phyloP scores from a whole-genome alignment of 2,797 vertebrate genomes.

The Allobates femoralis region DNA sequence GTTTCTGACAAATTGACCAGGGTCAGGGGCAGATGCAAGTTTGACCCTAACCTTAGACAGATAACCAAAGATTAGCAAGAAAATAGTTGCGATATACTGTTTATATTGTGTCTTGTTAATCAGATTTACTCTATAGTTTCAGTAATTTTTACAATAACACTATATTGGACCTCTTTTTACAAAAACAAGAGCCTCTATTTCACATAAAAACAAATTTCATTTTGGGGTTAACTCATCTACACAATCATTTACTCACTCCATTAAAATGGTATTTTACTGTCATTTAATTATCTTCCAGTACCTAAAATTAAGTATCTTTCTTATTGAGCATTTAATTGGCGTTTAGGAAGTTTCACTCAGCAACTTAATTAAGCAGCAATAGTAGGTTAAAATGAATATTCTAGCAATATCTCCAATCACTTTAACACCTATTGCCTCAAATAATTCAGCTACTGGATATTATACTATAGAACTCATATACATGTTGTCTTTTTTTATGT shows the following conservation, averaged over 20 bases:
- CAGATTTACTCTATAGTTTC: background rate
- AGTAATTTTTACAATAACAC: background rate
- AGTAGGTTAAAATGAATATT: constrained; percentile 41
- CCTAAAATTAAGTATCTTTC: constrained; percentile 59
- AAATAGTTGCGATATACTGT: background rate
- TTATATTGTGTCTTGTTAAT: background rate
- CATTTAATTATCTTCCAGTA: constrained; percentile 45
- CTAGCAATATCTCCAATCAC: constrained; percentile 32
- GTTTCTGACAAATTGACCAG: too few species aligned
- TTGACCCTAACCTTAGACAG: too few species aligned
- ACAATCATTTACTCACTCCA: constrained; percentile 22
- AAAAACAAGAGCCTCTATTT: background rate
- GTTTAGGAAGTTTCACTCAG: constrained; percentile 45
- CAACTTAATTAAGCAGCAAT: constrained; percentile 56
- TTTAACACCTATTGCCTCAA: background rate
- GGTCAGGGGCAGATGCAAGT: too few species aligned
- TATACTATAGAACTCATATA: background rate
- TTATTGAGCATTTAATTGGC: constrained; percentile 57
- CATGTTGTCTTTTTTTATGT: background rate
- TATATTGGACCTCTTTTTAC: background rate
- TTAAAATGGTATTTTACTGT: constrained; percentile 54
- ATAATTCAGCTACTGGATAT: background rate
- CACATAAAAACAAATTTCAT: background rate
- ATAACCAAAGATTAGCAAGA: background rate
- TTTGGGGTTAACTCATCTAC: constrained; percentile 36